A percentile compares a stretch with the other conserved stretches of the same genome.
These are phyloP conservation scores for Megalops atlanticus DNA, from an alignment of 2,113 vertebrate genomes.

Conservation along the genomic window DNA sequence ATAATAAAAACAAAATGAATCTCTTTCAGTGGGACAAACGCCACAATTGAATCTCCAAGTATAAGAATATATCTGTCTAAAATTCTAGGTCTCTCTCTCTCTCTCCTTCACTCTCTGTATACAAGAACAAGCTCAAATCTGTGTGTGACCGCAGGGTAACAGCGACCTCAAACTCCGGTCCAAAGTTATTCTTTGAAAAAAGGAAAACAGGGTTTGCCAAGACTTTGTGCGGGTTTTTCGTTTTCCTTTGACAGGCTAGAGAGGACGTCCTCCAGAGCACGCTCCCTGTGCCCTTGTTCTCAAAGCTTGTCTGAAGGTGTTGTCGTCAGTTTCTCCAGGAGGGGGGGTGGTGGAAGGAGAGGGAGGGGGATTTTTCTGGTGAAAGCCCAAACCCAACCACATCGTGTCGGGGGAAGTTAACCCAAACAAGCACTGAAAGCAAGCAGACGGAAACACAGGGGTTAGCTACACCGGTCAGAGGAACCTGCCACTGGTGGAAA, in stretches of 20 bases:
- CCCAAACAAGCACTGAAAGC: constrained; percentile 54
- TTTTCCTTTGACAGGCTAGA: background rate
- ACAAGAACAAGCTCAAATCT: constrained; percentile 23
- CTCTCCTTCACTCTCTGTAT: constrained; percentile 47
- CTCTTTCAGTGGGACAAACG: constrained; percentile 41
- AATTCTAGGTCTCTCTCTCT: constrained; percentile 17
- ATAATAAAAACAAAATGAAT: constrained; percentile 49
- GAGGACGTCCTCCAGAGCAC: constrained; percentile 23
- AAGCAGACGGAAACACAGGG: constrained; percentile 20
- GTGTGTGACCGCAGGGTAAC: background rate
- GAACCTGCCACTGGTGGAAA: background rate
- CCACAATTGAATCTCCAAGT: constrained; percentile 46
- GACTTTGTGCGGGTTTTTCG: background rate
- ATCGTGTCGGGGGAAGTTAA: constrained; percentile 30
- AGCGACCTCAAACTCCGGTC: background rate
- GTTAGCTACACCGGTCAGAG: background rate
- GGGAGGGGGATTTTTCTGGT: constrained; percentile 19
- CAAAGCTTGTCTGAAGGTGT: constrained; percentile 54
- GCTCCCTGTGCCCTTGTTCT: constrained; percentile 52
- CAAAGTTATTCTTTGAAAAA: background rate
- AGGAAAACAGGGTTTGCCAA: background rate
- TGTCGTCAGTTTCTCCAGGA: constrained; percentile 52
- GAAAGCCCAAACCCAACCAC: constrained; percentile 12
- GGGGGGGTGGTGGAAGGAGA: constrained; percentile 36
- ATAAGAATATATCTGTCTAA: constrained; percentile 32